Conservation (phyloP, 2,888 invertebrate genomes). For the Polydesmus complanatus region DNA sequence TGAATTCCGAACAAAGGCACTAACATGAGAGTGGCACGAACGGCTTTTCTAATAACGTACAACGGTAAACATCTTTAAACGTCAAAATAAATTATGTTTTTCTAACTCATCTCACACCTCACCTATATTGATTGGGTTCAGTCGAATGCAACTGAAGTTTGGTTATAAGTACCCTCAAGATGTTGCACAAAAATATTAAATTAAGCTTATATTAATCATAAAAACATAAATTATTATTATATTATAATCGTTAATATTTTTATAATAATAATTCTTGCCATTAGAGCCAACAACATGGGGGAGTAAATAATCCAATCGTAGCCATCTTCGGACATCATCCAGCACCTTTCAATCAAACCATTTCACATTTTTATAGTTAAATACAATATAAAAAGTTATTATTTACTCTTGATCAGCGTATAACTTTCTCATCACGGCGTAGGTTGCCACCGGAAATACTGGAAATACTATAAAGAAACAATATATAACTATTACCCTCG, state of each 20-base stretch:
- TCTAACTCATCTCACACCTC: slow-evolving; percentile 9
- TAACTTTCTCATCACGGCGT: slow-evolving; percentile 27
- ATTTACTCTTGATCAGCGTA: slow-evolving; percentile 28
- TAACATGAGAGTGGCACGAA: slow-evolving; percentile 35
- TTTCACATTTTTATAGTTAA: too few relatives aligned
- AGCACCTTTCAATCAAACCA: too few relatives aligned
- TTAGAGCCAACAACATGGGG: slow-evolving; percentile 31
- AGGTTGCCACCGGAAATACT: slow-evolving; percentile 28
- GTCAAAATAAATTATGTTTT: background rate
- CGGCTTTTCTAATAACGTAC: slow-evolving; percentile 34
- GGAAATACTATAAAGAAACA: slow-evolving; percentile 27
- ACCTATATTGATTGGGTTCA: slow-evolving; percentile 38
- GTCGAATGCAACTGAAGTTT: slow-evolving; percentile 34
- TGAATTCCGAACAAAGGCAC: too few relatives aligned
- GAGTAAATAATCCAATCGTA: slow-evolving; percentile 33
- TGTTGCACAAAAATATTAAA: slow-evolving; percentile 26
- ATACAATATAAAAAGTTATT: background rate
- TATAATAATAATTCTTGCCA: too few relatives aligned
- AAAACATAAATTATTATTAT: background rate
- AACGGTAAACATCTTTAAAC: too few relatives aligned
- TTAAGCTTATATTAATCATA: slow-evolving; percentile 25
- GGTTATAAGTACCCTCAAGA: slow-evolving; percentile 32
- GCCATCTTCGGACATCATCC: slow-evolving; percentile 25
- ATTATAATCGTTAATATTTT: too few relatives aligned
- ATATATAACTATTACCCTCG: too few relatives aligned